phyloP scores from a whole-genome alignment of 2,797 vertebrate genomes.

The Tadarida brasiliensis region DNA sequence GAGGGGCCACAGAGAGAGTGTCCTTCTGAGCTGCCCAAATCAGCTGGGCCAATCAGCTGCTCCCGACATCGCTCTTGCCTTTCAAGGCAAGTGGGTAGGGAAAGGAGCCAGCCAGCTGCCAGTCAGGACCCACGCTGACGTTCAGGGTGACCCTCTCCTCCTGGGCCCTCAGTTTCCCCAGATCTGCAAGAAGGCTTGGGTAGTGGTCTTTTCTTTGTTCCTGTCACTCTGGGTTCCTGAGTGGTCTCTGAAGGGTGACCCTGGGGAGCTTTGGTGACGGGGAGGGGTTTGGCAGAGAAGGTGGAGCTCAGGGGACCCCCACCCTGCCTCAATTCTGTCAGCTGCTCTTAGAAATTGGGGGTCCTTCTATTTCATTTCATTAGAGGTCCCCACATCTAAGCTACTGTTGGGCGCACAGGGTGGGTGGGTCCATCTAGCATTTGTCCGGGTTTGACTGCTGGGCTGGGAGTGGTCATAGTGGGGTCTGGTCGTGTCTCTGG shows the following conservation, averaged over 20 bases:
- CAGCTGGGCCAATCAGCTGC: slow-evolving; percentile 53
- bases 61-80: slow-evolving; percentile 24
- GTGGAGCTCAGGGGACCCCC: not conserved
- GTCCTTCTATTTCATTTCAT: not conserved
- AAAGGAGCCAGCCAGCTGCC: not conserved
- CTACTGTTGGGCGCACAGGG: fast-evolving
- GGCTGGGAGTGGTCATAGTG: not conserved
- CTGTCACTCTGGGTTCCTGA: not conserved
- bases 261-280: not conserved
- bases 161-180: slow-evolving; percentile 71
- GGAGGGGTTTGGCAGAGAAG: too few species aligned
- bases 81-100: slow-evolving; percentile 43
- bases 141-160: fast-evolving
- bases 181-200: not conserved
- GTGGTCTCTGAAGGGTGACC: too few species aligned
- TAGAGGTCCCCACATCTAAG: too few species aligned
- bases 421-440: fast-evolving
- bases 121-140: not conserved
- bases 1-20: not conserved
- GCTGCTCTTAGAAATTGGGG: not conserved
- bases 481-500: not conserved
- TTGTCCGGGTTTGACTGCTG: not conserved
- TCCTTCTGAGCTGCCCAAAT: not conserved
- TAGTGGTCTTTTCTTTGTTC: not conserved
- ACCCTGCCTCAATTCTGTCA: not conserved